phyloP scores from a whole-genome alignment of 2,113 vertebrate genomes.

The Sinocyclocheilus anophthalmus region DNA sequence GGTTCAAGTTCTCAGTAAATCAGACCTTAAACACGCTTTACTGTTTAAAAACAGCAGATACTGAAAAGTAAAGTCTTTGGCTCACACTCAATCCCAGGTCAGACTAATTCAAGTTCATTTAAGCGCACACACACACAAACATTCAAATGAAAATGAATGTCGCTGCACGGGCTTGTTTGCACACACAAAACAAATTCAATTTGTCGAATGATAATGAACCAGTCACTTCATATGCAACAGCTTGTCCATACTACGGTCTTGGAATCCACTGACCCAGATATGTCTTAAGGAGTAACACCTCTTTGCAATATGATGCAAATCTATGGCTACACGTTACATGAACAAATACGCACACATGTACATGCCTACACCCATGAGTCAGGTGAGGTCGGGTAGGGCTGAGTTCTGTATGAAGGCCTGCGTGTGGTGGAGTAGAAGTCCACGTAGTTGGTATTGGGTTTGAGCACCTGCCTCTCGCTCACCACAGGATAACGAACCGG shows the following conservation, averaged over 20 bases:
- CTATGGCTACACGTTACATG: constrained; percentile 35
- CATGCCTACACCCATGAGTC: constrained; percentile 94
- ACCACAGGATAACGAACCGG: constrained; percentile 84
- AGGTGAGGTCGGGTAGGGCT: constrained; percentile 94
- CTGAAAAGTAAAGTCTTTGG: constrained; percentile 56
- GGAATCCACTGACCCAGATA: constrained; percentile 32
- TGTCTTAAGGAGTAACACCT: constrained; percentile 18
- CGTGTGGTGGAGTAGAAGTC: constrained; percentile 98
- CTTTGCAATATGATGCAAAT: constrained; percentile 33
- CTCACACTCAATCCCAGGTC: constrained; percentile 60
- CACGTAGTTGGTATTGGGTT: constrained; percentile 96
- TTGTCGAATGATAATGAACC: constrained; percentile 40
- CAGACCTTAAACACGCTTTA: constrained; percentile 58
- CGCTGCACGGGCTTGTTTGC: neutral
- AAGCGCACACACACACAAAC: neutral
- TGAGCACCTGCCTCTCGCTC: constrained; percentile 84
- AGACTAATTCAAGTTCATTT: constrained; percentile 54
- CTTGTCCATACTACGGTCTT: constrained; percentile 22
- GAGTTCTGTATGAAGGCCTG: constrained; percentile 91
- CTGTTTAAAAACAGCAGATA: constrained; percentile 24
- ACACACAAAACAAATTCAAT: constrained; percentile 21
- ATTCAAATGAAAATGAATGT: constrained; percentile 38
- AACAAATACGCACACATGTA: constrained; percentile 48
- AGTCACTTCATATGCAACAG: constrained; percentile 26
- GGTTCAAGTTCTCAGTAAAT: constrained; percentile 31